phyloP scores from a whole-genome alignment of 2,888 invertebrate species.

The Portevinia maculata region DNA sequence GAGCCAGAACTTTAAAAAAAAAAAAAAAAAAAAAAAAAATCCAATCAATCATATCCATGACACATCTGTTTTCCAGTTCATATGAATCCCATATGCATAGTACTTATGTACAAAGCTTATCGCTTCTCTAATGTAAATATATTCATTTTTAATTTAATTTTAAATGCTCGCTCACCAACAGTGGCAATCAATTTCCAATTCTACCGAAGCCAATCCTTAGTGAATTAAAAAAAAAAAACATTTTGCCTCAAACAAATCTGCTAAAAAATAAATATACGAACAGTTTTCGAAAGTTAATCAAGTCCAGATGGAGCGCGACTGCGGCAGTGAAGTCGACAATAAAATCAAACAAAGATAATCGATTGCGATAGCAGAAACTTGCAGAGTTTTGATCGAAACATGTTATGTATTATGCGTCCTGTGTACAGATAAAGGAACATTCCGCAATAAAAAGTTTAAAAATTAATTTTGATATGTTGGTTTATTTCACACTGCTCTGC shows the following conservation, averaged over 20 bases:
- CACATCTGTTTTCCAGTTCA: conserved; percentile 4
- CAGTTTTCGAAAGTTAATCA: conserved; percentile 46
- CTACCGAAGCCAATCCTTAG: conserved; percentile 42
- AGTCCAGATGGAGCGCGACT: conserved; percentile 31
- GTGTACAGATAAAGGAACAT: conserved; percentile 12
- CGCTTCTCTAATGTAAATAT: neutral
- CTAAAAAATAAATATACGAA: conserved; percentile 21
- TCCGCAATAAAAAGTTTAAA: conserved; percentile 25
- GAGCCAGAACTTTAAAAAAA: too few species aligned
- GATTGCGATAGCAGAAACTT: conserved; percentile 48
- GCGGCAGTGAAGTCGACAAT: conserved; percentile 27
- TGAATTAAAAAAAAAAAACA: conserved; percentile 46
- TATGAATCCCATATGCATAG: too few species aligned
- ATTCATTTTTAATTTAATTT: conserved; percentile 51
- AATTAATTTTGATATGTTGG: conserved; percentile 39
- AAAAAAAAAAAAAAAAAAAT: too few species aligned
- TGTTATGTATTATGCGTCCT: conserved; percentile 27
- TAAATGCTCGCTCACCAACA: conserved; percentile 42
- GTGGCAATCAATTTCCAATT: conserved; percentile 61
- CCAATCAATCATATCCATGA: neutral
- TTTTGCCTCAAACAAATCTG: conserved; percentile 27
- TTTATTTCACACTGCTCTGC: neutral
- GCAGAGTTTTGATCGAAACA: conserved; percentile 5
- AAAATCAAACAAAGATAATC: conserved; percentile 57
- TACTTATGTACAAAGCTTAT: too few species aligned